Evolutionary conservation across 2,113 vertebrate genomes (phyloP).

Genomic region (Prunella himalayana): DNA sequence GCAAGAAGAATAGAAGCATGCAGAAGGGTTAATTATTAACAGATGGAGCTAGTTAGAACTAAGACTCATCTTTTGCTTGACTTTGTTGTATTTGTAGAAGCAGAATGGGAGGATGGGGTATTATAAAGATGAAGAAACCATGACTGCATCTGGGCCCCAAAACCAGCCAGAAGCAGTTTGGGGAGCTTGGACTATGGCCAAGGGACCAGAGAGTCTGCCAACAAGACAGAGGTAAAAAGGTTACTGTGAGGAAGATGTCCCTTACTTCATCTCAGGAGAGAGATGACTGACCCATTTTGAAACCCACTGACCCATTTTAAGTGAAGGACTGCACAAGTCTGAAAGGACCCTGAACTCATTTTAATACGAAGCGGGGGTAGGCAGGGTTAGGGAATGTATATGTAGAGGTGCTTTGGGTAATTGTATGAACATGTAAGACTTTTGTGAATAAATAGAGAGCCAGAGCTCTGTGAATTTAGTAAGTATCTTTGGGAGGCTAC

Average conservation of each 20-base stretch:
- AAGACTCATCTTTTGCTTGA: background rate
- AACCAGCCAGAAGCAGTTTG: background rate
- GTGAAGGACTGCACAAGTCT: background rate
- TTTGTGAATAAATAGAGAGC: background rate
- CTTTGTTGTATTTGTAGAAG: background rate
- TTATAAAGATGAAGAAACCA: background rate
- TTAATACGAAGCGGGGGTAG: background rate
- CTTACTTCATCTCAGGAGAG: background rate
- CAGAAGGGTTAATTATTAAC: background rate
- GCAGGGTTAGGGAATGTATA: background rate
- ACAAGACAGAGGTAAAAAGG: background rate
- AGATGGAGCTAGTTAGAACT: background rate
- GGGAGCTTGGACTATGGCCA: background rate
- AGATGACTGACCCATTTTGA: background rate
- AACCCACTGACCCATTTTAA: background rate
- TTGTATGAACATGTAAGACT: background rate
- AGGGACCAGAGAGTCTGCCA: background rate
- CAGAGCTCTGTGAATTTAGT: background rate
- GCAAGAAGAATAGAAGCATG: background rate
- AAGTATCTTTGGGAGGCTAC: background rate
- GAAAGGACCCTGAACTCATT: background rate
- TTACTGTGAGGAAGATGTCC: background rate
- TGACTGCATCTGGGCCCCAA: background rate
- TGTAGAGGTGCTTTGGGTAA: background rate
- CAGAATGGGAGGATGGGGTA: background rate